Base-by-base conservation (phyloP, 2,797 vertebrate genomes). In the Coendou prehensilis region DNA sequence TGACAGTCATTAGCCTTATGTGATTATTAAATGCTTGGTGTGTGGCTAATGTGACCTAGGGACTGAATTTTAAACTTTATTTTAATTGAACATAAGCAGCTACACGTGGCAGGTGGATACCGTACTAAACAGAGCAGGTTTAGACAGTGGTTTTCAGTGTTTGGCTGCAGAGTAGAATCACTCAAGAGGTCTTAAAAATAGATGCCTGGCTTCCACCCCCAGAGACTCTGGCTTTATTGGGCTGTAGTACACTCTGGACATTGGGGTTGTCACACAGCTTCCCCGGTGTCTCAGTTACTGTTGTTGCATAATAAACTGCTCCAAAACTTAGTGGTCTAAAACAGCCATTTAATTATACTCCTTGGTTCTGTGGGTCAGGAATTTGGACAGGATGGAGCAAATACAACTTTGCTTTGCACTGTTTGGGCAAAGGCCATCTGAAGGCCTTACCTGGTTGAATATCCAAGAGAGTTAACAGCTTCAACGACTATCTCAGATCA, bases 11-110 rank as follows among this genome's bases (percentile, higher is more conserved):
- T 90, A 22, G n/a, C 1, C 1, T 0, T 37, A 13, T 47, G 14
- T 41, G 67, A 64, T 69, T 64, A 57, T 5, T 78, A 64, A 93
- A 67, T n/a, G 28, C 26, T 69, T 91, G 59, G 54, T 59, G 89
- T 78, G 10, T 86, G 37, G 22, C 26, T 61, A 23, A 33, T 88
- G 33, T 30, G 28, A 59, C 26, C 4, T 33, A 89, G 52, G 56
- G 76, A 57, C 8, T 30, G 92, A 85, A 56, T 76, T 78, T 80
- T 76, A 82, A 33, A 52, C 89, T 96, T 79, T 64, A 67, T 89
- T 93, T 78, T 84, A 28, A 47, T 81, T 80, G 87, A 64, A 64
- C 79, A 23, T 63, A 28, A 92, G 56, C 22, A 85, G 63, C n/a
- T 83, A 9, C 37, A 22, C 22, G 45, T 86, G 78, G 37, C 57